Evolutionary conservation across 2,888 invertebrate species (phyloP).

Genomic region (Arrhopalites spinosus): DNA sequence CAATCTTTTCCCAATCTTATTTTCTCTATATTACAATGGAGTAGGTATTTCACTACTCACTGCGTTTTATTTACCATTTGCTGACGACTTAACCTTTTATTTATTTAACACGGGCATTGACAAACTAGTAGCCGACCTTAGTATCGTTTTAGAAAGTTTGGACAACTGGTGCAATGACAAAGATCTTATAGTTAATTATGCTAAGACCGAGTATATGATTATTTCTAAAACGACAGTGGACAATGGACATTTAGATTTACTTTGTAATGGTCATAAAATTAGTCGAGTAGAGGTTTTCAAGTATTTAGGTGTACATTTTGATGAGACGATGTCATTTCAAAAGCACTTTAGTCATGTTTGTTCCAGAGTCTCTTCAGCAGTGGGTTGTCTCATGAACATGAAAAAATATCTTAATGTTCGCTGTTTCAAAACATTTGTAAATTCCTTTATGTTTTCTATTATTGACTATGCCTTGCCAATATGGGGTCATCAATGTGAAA

Average conservation of each 20-base stretch:
- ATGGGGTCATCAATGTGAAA: neutral
- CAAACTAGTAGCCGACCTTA: neutral
- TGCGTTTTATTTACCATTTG: constrained; percentile 9
- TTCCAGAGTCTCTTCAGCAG: neutral
- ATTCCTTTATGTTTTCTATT: neutral
- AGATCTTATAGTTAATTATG: neutral
- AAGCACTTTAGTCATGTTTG: neutral
- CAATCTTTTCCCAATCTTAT: constrained; percentile 15
- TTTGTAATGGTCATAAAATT: neutral
- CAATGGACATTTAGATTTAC: neutral
- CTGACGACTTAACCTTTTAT: constrained; percentile 24
- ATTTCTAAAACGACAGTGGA: neutral
- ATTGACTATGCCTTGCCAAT: constrained; percentile 2
- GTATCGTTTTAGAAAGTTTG: neutral
- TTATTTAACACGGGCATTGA: neutral
- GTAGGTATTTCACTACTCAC: neutral
- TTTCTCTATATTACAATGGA: neutral
- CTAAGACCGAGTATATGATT: constrained; percentile 3
- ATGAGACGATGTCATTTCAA: neutral
- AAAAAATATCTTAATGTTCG: neutral
- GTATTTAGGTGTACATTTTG: constrained; percentile 10
- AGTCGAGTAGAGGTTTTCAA: neutral
- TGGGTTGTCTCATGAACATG: neutral
- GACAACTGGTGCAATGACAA: neutral
- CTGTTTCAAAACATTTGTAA: neutral